Evolutionary conservation across 2,888 invertebrate species (phyloP).

Genomic region (Atrina japonica): DNA sequence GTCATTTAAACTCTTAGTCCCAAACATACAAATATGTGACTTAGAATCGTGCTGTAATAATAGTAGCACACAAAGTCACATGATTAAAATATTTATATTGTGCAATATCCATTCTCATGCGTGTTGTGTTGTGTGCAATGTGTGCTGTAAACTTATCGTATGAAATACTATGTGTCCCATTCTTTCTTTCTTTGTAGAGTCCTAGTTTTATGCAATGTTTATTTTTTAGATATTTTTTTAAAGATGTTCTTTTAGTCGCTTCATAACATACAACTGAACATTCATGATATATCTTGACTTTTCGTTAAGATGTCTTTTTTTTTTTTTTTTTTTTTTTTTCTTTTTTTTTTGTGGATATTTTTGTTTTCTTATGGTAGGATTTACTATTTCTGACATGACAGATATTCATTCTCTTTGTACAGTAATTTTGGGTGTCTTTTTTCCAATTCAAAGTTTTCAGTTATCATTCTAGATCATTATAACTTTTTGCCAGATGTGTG

Average conservation of each 20-base stretch:
- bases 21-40: slow-evolving; percentile 17
- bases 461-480: background rate
- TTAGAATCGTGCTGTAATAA: background rate
- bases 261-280: slow-evolving; percentile 13
- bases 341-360: background rate
- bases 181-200: slow-evolving; percentile 33
- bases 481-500: background rate
- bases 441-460: slow-evolving; percentile 3
- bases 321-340: slow-evolving; percentile 1
- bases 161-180: slow-evolving; percentile 26
- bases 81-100: slow-evolving; percentile 45
- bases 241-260: slow-evolving; percentile 38
- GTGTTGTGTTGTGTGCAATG: slow-evolving; percentile 49
- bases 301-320: background rate
- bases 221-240: slow-evolving; percentile 41
- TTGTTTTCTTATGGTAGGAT: slow-evolving; percentile 8
- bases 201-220: slow-evolving; percentile 38
- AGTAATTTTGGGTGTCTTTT: slow-evolving; percentile 4
- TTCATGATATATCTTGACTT: background rate
- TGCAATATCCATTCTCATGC: slow-evolving; percentile 48
- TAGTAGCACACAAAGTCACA: slow-evolving; percentile 21
- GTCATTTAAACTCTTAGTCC: slow-evolving; percentile 35
- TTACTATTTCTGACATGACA: background rate
- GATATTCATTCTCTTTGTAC: background rate
- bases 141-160: slow-evolving; percentile 34